Base-by-base conservation (phyloP, 1,140 invertebrate species). In the Brachionus plicatilis region DNA sequence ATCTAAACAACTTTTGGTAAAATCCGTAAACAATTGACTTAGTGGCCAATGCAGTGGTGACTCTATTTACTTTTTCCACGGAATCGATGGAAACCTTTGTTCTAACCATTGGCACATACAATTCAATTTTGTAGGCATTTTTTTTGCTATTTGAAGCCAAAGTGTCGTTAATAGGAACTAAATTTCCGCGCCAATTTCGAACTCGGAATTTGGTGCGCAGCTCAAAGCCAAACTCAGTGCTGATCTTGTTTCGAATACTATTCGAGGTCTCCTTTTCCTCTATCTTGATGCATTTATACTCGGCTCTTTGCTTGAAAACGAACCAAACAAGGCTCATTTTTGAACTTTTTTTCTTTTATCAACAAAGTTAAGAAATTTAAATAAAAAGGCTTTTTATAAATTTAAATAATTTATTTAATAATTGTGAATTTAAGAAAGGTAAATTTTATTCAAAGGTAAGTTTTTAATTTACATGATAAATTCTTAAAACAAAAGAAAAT, bases 351-450 rank as follows among this genome's bases (percentile, higher is more conserved):
- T 17, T 72, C n/a, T 20, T 8, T 20, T 17, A 41, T 12, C 37
- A 72, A 72, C 8, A 45, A 72, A 33, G 33, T 24, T 45, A 72
- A 75, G 20, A 75, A 75, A 75, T 75, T n/a, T 43, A 70, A n/a
- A n/a, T n/a, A n/a, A n/a, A n/a, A 37, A 70, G n/a, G 17, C 17
- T 75, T 41, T 45, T 75, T 50, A 50, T 47, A 27, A 76, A 72
- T 72, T 72, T 72, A 72, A 72, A 72, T 72, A 72, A 72, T 72
- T 72, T 72, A 72, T 72, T 72, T 72, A 60, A 60, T 60, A 60
- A 60, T 9, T 70, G 17, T 70, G 14, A 33, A 33, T 24, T 70
- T 41, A 41, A 70, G 37, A 70, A 70, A 24, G 66, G 17, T 24
- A 70, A 70, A 29, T 70, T 70, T 70, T 29, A 29, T 60, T 56